Percentiles rank a stretch among this genome's conserved stretches.
phyloP scores from a whole-genome alignment of 2,888 invertebrate species.

The Noctua fimbriata region DNA sequence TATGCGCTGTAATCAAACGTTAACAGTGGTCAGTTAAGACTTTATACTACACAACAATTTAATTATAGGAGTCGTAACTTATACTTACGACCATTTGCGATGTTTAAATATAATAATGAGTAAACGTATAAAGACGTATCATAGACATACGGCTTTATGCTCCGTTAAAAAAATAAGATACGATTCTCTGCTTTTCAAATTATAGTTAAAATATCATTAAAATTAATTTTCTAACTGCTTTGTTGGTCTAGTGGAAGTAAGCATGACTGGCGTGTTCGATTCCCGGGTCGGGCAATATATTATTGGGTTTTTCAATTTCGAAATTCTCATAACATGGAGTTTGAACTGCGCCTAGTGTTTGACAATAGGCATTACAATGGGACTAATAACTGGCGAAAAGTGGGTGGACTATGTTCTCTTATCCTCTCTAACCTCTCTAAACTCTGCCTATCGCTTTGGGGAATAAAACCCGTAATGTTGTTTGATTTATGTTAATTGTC shows the following conservation, averaged over 20 bases:
- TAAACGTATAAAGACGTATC: constrained; percentile 3
- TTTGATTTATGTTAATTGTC: background rate
- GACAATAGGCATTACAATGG: constrained; percentile 5
- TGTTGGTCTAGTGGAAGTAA: too few species aligned
- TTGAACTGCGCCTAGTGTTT: background rate
- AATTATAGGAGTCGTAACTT: constrained; percentile 7
- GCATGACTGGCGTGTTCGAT: background rate
- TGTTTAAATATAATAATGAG: background rate
- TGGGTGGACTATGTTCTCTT: background rate
- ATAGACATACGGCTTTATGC: constrained; percentile 8
- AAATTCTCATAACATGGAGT: background rate
- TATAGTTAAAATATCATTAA: background rate
- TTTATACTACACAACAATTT: constrained; percentile 6
- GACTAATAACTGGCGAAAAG: constrained; percentile 10
- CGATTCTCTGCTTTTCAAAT: constrained; percentile 4
- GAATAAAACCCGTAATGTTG: background rate
- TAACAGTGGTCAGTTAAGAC: constrained; percentile 3
- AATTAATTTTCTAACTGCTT: background rate
- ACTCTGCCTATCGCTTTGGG: background rate
- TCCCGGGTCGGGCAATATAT: too few species aligned
- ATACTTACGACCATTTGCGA: constrained; percentile 5
- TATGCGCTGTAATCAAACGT: constrained; percentile 14
- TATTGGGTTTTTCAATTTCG: background rate
- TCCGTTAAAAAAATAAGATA: constrained; percentile 7
- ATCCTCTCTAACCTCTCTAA: background rate